A percentile compares a stretch with the other conserved stretches of the same genome.
These are phyloP conservation scores for Crotalus helleri DNA, from an alignment of 2,113 vertebrate species.

Conservation along the genomic window DNA sequence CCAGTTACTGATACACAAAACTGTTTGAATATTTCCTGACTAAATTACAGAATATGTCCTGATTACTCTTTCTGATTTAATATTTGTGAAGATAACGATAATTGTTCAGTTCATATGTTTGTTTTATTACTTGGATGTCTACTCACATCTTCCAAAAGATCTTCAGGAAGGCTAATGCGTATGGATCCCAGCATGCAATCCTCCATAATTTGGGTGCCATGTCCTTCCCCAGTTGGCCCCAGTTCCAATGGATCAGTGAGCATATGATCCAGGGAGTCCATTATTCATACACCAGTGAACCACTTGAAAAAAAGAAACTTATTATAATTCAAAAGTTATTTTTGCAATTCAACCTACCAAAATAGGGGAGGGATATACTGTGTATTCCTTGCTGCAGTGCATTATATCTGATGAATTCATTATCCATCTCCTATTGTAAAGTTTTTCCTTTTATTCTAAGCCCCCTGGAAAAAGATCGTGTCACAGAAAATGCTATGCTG, in stretches of 20 bases:
- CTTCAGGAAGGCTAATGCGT: constrained; percentile 87
- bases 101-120: neutral
- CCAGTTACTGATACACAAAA: neutral
- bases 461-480: neutral
- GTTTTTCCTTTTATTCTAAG: neutral
- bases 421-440: neutral
- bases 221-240: constrained; percentile 73
- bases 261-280: constrained; percentile 92
- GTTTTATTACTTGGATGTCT: accelerated
- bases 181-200: constrained; percentile 89
- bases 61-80: neutral
- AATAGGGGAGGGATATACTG: neutral
- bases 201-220: constrained; percentile 82
- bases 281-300: constrained; percentile 48
- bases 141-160: constrained; percentile 94
- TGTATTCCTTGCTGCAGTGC: neutral
- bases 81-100: neutral
- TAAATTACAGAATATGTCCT: neutral
- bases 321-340: neutral
- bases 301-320: neutral
- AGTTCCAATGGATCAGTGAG: constrained; percentile 86
- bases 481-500: neutral
- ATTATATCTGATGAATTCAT: neutral
- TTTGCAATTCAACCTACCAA: neutral
- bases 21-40: neutral